Conservation (phyloP, 2,888 invertebrate species). For the Pseudococcus longispinus region DNA sequence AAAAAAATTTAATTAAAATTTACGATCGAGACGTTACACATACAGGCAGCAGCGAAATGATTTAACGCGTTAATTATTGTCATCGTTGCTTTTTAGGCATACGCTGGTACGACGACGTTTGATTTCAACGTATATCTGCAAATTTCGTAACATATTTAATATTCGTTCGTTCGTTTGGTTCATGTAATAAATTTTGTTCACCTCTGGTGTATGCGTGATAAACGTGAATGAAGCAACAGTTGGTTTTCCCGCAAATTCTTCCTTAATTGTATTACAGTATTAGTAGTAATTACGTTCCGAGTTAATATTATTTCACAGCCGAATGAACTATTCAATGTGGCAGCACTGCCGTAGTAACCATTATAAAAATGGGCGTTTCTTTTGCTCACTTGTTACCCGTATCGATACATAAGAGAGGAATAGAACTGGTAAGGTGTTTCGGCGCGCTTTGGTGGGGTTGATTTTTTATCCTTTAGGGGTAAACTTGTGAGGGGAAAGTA, state of each 20-base stretch:
- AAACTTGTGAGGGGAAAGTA: slow-evolving; percentile 27
- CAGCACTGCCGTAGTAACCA: slow-evolving; percentile 54
- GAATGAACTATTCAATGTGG: slow-evolving; percentile 27
- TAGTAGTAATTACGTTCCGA: slow-evolving; percentile 54
- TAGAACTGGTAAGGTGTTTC: slow-evolving; percentile 46
- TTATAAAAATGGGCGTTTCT: slow-evolving; percentile 56
- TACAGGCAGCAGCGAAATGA: neutral
- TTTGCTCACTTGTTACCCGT: slow-evolving; percentile 54
- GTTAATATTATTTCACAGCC: slow-evolving; percentile 40
- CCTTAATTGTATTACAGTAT: slow-evolving; percentile 56
- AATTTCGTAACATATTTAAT: slow-evolving; percentile 6
- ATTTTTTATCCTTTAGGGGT: slow-evolving; percentile 20
- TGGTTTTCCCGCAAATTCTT: slow-evolving; percentile 57
- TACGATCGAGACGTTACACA: neutral
- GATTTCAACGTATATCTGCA: neutral
- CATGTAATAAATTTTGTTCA: neutral
- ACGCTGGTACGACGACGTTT: neutral
- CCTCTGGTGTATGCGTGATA: slow-evolving; percentile 38
- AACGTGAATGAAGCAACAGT: slow-evolving; percentile 58
- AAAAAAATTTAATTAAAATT: neutral
- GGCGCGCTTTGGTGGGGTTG: slow-evolving; percentile 36
- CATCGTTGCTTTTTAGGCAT: neutral
- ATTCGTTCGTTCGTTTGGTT: neutral
- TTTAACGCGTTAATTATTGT: neutral
- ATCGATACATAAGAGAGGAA: slow-evolving; percentile 10